Evolutionary conservation across 1,140 invertebrate species (phyloP), one percentile per base, ranked within the genome.

Genomic region (Hypsibius dujardini): DNA sequence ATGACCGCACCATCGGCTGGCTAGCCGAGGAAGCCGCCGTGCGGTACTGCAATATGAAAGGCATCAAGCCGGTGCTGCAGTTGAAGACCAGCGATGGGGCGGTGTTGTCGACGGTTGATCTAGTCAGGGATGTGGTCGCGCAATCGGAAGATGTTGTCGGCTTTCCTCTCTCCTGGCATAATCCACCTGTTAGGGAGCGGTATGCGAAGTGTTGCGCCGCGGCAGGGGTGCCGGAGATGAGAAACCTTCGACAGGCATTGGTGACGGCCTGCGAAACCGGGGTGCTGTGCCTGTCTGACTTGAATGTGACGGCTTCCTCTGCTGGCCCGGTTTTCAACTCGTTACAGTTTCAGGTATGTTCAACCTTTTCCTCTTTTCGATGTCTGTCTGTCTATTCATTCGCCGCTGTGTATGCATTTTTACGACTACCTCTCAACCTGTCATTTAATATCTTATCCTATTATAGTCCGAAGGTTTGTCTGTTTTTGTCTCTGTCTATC

Each of bases 1-100:
- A 69, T 59, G 71, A 72, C 50, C 71, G 46, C 69, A 76, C 74
- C 45, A 75, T 76, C 45, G 69, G 69, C 47, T 79, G 75, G 76
- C 74, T 75, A 56, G 73, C 73, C 59, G 74, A 74, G 59, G 76
- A 75, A 62, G 76, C 73, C 28, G 72, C 72, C 73, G 75, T 75
- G 62, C 73, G 75, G 50, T 79, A 74, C 71, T 76, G 74, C 72
- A 76, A 72, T 69, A 70, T 80, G 59, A 74, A 71, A 73, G 78
- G 78, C 3, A 70, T 77, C 12, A 76, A 75, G 15, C 81, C 80
- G 12, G 70, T 77, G 12, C 72, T 82, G 15, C 76, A 74, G 2
- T 72, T 82, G 46, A 75, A 73, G 47, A 81, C 78, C n/a, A 76
- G 74, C 69, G 79, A 81, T 71, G 81, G 79, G 2, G 80, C 80